A percentile compares a stretch with the other conserved stretches of the same genome.
Conservation (phyloP, 2,113 vertebrate species). For the Callospermophilus lateralis region DNA sequence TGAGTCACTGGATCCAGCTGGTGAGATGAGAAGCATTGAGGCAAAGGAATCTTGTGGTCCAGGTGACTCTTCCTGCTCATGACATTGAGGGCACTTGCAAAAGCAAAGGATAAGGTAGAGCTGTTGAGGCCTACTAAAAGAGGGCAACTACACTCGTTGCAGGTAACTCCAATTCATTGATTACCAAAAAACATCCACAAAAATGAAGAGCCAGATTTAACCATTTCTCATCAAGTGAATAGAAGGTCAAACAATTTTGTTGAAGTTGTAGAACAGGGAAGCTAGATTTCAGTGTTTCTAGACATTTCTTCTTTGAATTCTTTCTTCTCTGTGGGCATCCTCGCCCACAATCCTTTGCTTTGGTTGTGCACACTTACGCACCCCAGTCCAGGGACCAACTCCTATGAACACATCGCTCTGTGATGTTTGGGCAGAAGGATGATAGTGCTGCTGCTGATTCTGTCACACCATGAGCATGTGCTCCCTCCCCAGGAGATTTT, state of each 20-base stretch:
- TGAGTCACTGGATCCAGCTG: not conserved
- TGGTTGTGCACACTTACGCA: not conserved
- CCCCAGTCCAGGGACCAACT: not conserved
- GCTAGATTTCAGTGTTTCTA: not conserved
- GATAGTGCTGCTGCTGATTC: not conserved
- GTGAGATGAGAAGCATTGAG: not conserved
- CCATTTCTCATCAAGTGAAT: slow-evolving; percentile 2
- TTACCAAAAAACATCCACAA: not conserved
- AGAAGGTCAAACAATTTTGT: not conserved
- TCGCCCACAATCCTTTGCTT: not conserved
- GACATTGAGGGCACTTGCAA: not conserved
- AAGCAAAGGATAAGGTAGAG: not conserved
- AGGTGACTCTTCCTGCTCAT: not conserved
- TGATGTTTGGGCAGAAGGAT: not conserved
- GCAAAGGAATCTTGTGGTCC: not conserved
- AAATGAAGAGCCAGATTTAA: not conserved
- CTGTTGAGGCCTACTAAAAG: not conserved
- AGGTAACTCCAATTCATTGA: not conserved
- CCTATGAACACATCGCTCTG: not conserved
- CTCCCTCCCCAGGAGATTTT: not conserved
- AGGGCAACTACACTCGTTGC: not conserved
- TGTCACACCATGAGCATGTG: not conserved
- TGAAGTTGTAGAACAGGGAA: not conserved
- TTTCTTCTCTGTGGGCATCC: not conserved
- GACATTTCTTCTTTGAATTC: not conserved